A percentile compares a stretch with the other conserved stretches of the same genome.
phyloP scores from a whole-genome alignment of 2,797 vertebrate species.

The Pampus argenteus region DNA sequence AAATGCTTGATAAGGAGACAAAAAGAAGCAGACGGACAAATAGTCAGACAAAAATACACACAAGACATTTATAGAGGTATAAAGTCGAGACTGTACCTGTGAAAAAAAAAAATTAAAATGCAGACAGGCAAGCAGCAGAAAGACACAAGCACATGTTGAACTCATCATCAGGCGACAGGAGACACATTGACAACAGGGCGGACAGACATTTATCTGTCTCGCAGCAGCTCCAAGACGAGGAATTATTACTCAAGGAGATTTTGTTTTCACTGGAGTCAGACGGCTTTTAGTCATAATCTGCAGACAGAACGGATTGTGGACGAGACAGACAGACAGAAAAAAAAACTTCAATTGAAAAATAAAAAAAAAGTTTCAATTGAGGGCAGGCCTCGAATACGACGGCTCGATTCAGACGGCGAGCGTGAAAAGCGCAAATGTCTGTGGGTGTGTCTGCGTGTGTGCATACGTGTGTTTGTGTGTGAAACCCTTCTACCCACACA shows the following conservation, averaged over 20 bases:
- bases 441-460: constrained; percentile 52
- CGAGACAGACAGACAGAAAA: constrained; percentile 43
- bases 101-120: constrained; percentile 20
- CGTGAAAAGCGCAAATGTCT: constrained; percentile 58
- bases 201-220: constrained; percentile 62
- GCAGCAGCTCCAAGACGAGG: constrained; percentile 51
- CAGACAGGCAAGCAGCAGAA: constrained; percentile 30
- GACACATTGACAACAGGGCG: constrained; percentile 49
- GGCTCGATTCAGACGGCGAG: constrained; percentile 64
- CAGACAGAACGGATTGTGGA: constrained; percentile 42
- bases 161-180: constrained; percentile 42
- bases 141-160: constrained; percentile 54
- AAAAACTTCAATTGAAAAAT: constrained; percentile 64
- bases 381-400: constrained; percentile 61
- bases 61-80: constrained; percentile 26
- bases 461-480: constrained; percentile 52
- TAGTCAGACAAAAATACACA: constrained; percentile 63
- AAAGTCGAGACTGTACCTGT: constrained; percentile 53
- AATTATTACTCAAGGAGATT: constrained; percentile 65
- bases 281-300: constrained; percentile 57
- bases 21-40: constrained; percentile 69
- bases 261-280: constrained; percentile 58
- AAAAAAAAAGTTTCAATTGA: constrained; percentile 68
- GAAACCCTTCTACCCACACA: too few relatives aligned
- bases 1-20: constrained; percentile 83